Evolutionary conservation across 2,888 invertebrate genomes (phyloP).

Genomic region (Conistra vaccinii): DNA sequence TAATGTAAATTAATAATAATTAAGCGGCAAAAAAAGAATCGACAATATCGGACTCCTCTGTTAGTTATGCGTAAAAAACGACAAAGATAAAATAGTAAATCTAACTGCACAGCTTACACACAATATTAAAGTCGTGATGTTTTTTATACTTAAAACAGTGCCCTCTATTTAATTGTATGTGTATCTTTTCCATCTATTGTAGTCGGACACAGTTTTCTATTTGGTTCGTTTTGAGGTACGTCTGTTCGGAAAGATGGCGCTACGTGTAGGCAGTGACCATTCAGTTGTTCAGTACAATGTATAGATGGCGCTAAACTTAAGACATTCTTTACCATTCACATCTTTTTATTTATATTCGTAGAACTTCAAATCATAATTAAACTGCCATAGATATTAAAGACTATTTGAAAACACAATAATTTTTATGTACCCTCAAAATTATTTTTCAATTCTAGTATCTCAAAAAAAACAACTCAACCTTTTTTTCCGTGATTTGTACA

Average conservation of each 20-base stretch:
- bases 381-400: neutral
- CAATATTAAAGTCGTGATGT: neutral
- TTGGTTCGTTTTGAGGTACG: neutral
- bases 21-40: neutral
- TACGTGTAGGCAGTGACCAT: neutral
- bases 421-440: no score
- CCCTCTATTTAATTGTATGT: neutral
- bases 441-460: no score
- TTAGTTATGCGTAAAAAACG: neutral
- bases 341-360: no score
- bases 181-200: conserved; percentile 1
- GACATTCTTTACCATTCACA: neutral
- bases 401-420: no score
- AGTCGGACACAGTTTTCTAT: no score
- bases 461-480: no score
- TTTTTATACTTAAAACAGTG: neutral
- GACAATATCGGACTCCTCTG: neutral
- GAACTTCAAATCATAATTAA: no score
- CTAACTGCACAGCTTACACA: neutral
- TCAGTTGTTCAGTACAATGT: neutral
- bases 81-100: neutral
- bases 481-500: no score
- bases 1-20: neutral
- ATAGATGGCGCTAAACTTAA: conserved; percentile 11
- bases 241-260: conserved; percentile 24